Base-by-base conservation (phyloP, 2,113 vertebrate species). In the Platycercus adscitus region DNA sequence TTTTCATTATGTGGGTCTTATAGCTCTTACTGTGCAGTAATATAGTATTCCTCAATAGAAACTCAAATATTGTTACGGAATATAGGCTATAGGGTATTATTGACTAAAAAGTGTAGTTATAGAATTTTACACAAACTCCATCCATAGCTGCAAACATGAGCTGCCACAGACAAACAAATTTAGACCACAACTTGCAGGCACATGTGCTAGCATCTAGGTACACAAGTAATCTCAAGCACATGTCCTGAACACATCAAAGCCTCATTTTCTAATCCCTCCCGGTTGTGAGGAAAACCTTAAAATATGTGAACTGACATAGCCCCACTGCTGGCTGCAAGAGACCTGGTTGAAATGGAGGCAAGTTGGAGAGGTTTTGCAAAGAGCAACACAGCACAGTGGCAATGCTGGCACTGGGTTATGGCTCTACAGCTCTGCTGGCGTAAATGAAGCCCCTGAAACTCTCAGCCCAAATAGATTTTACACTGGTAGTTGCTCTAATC, bases 231-330 rank as follows among this genome's bases (percentile, higher is more conserved):
- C 66, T 81, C 76, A 73, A 92, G 95, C 92, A 88, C 90, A 70
- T 91, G 88, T 82, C 88, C 63, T 10, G 64, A 70, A 69, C 49
- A 77, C 88, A 92, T 95, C 86, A 94, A 95, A 96, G 71, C 83
- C 43, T 78, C 37, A 3, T 78, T 91, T 89, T 80, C 83, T 92
- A 93, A 93, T 95, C 64, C 76, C 55, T 97, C 46, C 46, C 0
- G 1, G 64, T 92, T 81, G 83, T 88, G 82, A 96, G 88, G 86
- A 75, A 89, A 95, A 93, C 72, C 52, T 86, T 82, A 76, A 96
- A 91, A 33, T 86, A 90, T 26, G 86, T 63, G 86, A 86, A 64
- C 58, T 75, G 43, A 17, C 49, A 29, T 7, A 69, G 79, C 41
- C 49, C 24, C 28, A 7, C 25, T 31, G 37, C 41, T 76, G 49